Conservation (phyloP, 1,140 invertebrate species). For the Platorchestia sp. region DNA sequence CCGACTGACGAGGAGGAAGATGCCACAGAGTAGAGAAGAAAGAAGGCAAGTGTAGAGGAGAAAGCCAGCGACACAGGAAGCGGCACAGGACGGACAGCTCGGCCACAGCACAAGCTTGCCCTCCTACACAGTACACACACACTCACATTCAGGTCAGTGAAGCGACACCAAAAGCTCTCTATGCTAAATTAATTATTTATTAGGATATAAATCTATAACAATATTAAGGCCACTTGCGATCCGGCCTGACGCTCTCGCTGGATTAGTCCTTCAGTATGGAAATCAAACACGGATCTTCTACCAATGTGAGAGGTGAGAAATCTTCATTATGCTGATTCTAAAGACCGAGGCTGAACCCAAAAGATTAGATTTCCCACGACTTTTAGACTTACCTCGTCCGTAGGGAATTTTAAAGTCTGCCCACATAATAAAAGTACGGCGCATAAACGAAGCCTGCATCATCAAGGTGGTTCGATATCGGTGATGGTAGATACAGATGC, state of each 20-base stretch:
- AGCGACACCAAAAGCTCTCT: conserved; percentile 44
- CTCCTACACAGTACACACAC: neutral
- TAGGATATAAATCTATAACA: conserved; percentile 54
- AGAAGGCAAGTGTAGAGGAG: neutral
- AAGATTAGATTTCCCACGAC: neutral
- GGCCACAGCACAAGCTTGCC: neutral
- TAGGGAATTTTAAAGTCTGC: neutral
- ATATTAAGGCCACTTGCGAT: conserved; percentile 54
- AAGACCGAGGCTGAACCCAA: neutral
- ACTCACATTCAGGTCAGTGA: conserved; percentile 21
- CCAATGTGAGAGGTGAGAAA: neutral
- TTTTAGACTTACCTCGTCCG: neutral
- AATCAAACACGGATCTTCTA: neutral
- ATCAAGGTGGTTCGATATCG: neutral
- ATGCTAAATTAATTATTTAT: conserved; percentile 30
- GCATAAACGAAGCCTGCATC: neutral
- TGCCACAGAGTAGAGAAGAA: neutral
- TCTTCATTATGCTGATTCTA: neutral
- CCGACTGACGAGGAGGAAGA: neutral
- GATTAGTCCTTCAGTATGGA: neutral
- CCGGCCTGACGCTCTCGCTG: neutral
- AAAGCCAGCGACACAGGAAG: neutral
- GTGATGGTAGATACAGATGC: neutral
- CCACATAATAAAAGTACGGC: neutral
- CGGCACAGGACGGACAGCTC: neutral